Conservation (phyloP, 2,113 vertebrate genomes). For the Brachyistius frenatus region DNA sequence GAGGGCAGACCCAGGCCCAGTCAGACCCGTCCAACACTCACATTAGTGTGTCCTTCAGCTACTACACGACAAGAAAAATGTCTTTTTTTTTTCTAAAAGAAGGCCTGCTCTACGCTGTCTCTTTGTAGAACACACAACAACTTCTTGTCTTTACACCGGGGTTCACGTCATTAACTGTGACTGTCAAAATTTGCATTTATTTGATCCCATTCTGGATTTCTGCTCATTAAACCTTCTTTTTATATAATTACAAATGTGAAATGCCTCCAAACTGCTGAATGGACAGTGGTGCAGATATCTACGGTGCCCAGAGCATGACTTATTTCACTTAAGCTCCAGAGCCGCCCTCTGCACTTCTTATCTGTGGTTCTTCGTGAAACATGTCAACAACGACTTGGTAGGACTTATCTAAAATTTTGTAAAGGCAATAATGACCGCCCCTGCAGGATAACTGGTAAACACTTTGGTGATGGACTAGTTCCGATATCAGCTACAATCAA, state of each 20-base stretch:
- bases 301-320: not conserved
- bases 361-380: too few species aligned
- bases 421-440: too few species aligned
- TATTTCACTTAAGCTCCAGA: too few species aligned
- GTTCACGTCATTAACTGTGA: not conserved
- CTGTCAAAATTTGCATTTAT: not conserved
- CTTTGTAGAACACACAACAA: not conserved
- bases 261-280: not conserved
- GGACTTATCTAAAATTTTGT: too few species aligned
- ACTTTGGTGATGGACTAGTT: too few species aligned
- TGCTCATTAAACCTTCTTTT: not conserved
- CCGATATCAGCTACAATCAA: too few species aligned
- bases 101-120: not conserved
- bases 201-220: not conserved
- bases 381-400: too few species aligned
- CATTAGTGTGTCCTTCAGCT: slow-evolving; percentile 8
- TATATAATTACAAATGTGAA: not conserved
- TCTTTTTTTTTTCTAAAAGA: not conserved
- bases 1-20: slow-evolving; percentile 17
- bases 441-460: too few species aligned
- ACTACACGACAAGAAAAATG: not conserved
- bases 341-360: too few species aligned
- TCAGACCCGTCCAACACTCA: slow-evolving; percentile 6
- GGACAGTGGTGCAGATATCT: not conserved
- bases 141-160: not conserved